Percentiles rank a stretch among this genome's conserved stretches.
phyloP scores from a whole-genome alignment of 2,113 vertebrate genomes.

The Ascaphus truei region DNA sequence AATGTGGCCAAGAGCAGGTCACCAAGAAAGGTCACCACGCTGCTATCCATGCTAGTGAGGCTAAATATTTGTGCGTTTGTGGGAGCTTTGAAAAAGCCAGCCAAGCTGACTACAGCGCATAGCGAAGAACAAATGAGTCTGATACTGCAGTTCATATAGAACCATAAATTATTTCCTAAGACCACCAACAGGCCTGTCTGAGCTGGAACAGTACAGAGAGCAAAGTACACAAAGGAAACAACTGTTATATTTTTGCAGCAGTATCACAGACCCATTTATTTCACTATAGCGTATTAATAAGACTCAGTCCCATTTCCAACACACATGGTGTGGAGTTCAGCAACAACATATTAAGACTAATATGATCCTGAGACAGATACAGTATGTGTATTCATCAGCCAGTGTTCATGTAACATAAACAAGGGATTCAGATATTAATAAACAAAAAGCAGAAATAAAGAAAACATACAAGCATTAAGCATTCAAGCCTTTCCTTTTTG shows the following conservation, averaged over 20 bases:
- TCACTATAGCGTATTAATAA: neutral
- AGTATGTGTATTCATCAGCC: neutral
- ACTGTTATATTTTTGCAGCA: neutral
- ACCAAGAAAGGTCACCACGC: slow-evolving; percentile 34
- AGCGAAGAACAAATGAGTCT: slow-evolving; percentile 28
- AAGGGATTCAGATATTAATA: too few species aligned
- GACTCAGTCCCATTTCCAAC: neutral
- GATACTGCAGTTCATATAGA: slow-evolving; percentile 22
- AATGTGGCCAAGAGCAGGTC: slow-evolving; percentile 52
- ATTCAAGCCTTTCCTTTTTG: too few species aligned
- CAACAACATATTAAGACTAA: neutral
- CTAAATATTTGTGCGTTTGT: slow-evolving; percentile 52
- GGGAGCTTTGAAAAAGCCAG: slow-evolving; percentile 24
- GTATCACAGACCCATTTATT: neutral
- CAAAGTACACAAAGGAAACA: neutral
- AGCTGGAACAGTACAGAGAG: slow-evolving; percentile 19
- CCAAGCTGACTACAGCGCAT: slow-evolving; percentile 10
- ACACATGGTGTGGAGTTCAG: neutral
- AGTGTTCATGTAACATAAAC: slow-evolving; percentile 4
- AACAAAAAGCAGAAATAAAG: too few species aligned
- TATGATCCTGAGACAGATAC: neutral
- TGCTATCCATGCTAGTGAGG: slow-evolving; percentile 39
- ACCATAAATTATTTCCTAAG: slow-evolving; percentile 24
- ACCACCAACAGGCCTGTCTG: slow-evolving; percentile 28
- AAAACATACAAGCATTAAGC: too few species aligned